phyloP scores from a whole-genome alignment of 1,140 invertebrate species.

The Leptoteleia sp. region DNA sequence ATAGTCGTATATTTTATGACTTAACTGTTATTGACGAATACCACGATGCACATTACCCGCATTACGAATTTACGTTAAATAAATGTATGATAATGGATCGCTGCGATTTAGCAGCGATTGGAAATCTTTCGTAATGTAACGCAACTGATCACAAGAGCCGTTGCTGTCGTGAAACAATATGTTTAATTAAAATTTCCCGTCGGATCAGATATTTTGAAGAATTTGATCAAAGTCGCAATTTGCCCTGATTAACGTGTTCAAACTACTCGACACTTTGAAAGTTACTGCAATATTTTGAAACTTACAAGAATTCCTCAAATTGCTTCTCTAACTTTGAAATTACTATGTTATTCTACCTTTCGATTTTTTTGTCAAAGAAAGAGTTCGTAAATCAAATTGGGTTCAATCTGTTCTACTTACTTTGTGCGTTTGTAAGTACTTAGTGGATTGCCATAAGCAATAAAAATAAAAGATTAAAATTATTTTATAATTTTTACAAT shows the following conservation, averaged over 20 bases:
- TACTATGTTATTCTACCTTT: conserved; percentile 14
- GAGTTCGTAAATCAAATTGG: conserved; percentile 23
- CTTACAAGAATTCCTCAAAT: conserved; percentile 42
- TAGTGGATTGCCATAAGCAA: too few species aligned
- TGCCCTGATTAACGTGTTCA: conserved; percentile 27
- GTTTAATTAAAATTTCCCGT: conserved; percentile 30
- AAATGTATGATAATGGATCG: conserved; percentile 11
- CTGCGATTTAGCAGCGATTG: conserved; percentile 2
- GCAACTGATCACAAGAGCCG: conserved; percentile 1
- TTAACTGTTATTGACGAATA: conserved; percentile 16
- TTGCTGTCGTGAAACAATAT: too few species aligned
- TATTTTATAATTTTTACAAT: too few species aligned
- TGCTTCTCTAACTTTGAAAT: conserved; percentile 29
- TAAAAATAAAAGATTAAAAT: too few species aligned
- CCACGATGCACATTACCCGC: conserved; percentile 2
- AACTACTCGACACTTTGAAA: conserved; percentile 39
- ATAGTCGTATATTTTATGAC: conserved; percentile 17
- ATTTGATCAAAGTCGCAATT: conserved; percentile 18
- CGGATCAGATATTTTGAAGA: conserved; percentile 19
- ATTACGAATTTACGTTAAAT: conserved; percentile 28
- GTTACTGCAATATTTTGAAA: conserved; percentile 40
- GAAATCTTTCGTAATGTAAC: conserved; percentile 5
- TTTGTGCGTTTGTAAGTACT: too few species aligned
- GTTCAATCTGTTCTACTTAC: too few species aligned
- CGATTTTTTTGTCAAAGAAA: neutral